These are phyloP conservation scores for Capitulum mitella DNA, from an alignment of 2,888 invertebrate species.

Conservation along the genomic window DNA sequence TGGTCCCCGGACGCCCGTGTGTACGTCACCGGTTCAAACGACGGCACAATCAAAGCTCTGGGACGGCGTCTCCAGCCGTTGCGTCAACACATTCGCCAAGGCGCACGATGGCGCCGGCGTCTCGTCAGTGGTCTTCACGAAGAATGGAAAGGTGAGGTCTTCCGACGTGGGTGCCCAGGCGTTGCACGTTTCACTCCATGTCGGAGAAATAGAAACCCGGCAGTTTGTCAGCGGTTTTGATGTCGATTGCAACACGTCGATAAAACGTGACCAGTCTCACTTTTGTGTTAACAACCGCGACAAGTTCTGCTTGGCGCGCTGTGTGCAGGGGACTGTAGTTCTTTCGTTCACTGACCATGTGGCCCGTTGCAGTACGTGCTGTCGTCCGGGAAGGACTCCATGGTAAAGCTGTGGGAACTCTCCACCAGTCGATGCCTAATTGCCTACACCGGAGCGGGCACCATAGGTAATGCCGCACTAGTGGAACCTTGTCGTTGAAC, in stretches of 20 bases:
- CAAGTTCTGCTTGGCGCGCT: too few species aligned
- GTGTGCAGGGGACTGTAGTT: too few species aligned
- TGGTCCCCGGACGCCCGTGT: slow-evolving; percentile 63
- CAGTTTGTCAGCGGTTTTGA: too few species aligned
- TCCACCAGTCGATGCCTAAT: slow-evolving; percentile 94
- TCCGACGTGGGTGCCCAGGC: too few species aligned
- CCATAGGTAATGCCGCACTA: slow-evolving; percentile 59
- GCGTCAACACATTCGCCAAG: slow-evolving; percentile 84
- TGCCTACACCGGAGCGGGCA: slow-evolving; percentile 86
- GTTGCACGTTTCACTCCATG: too few species aligned
- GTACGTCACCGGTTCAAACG: slow-evolving; percentile 80
- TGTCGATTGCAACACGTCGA: too few species aligned
- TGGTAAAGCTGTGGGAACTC: slow-evolving; percentile 96
- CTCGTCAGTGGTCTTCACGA: slow-evolving; percentile 85
- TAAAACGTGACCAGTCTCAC: too few species aligned
- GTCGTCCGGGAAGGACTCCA: slow-evolving; percentile 58
- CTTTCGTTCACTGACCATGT: not conserved
- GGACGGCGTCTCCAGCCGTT: slow-evolving; percentile 91
- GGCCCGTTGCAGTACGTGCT: slow-evolving; percentile 20
- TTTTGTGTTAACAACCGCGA: too few species aligned
- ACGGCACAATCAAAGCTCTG: slow-evolving; percentile 92
- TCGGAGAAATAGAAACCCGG: too few species aligned
- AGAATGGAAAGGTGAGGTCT: slow-evolving; percentile 80
- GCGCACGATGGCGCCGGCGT: slow-evolving; percentile 94
- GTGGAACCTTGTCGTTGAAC: too few species aligned